These are phyloP conservation scores for Corythoichthys intestinalis DNA, from an alignment of 2,113 vertebrate genomes.

Conservation along the genomic window DNA sequence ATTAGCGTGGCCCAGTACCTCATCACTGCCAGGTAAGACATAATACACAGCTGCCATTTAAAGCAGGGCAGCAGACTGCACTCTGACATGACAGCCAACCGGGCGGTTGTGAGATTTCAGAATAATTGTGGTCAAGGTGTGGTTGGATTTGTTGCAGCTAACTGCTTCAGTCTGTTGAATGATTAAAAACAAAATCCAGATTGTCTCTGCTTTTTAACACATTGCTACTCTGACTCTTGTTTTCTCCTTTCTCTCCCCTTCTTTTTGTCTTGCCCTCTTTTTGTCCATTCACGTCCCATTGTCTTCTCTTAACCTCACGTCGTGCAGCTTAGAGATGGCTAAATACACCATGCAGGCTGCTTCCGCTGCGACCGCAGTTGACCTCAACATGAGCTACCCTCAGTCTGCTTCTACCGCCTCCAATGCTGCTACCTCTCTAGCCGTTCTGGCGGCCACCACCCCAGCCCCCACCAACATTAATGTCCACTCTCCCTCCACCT, in stretches of 20 bases:
- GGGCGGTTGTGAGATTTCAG: conserved; percentile 34
- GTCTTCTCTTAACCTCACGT: conserved; percentile 62
- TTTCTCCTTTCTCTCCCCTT: conserved; percentile 71
- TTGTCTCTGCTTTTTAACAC: conserved; percentile 85
- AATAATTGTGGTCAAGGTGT: conserved; percentile 64
- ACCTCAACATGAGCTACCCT: conserved; percentile 90
- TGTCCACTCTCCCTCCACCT: conserved; percentile 80
- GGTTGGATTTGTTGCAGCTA: conserved; percentile 61
- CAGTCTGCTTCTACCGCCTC: conserved; percentile 81
- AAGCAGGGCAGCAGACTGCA: conserved; percentile 23
- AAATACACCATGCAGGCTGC: conserved; percentile 93
- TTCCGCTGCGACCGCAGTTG: conserved; percentile 82
- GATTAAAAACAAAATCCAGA: conserved; percentile 75
- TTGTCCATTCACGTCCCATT: conserved; percentile 47
- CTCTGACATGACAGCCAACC: conserved; percentile 38
- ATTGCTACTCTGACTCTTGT: conserved; percentile 83
- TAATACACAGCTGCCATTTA: conserved; percentile 28
- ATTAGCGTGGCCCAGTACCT: conserved; percentile 94
- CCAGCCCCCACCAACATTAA: conserved; percentile 78
- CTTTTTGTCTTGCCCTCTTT: conserved; percentile 57
- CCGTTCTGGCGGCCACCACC: conserved; percentile 79
- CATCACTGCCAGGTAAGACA: conserved; percentile 90
- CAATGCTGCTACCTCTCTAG: conserved; percentile 83
- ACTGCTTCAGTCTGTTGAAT: conserved; percentile 67
- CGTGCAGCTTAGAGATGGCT: conserved; percentile 95